phyloP scores from a whole-genome alignment of 2,888 invertebrate genomes.

The Eristalis pertinax region DNA sequence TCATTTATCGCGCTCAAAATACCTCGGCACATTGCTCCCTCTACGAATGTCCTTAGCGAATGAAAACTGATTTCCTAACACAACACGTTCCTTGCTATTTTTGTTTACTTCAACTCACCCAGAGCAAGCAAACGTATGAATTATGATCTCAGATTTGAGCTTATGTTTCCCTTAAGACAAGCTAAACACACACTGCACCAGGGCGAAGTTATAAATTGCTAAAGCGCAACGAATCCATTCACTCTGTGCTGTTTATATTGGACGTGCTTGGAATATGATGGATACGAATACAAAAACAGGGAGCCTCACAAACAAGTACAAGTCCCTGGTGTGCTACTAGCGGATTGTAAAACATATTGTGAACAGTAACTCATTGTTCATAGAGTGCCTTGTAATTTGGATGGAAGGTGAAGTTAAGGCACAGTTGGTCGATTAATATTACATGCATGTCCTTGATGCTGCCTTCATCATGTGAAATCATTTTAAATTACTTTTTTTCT shows the following conservation, averaged over 20 bases:
- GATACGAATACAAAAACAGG: conserved; percentile 58
- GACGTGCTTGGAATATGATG: conserved; percentile 60
- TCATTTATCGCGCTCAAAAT: conserved; percentile 16
- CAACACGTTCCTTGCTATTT: conserved; percentile 34
- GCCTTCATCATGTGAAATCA: conserved; percentile 4
- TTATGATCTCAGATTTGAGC: conserved; percentile 56
- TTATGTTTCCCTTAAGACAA: conserved; percentile 45
- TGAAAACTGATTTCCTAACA: conserved; percentile 42
- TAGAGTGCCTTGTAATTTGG: neutral
- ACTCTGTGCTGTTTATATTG: conserved; percentile 39
- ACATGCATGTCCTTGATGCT: neutral
- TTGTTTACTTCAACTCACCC: conserved; percentile 38
- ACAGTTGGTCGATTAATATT: neutral
- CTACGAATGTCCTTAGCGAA: conserved; percentile 11
- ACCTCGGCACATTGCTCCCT: neutral
- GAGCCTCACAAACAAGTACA: conserved; percentile 26
- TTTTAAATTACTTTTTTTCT: conserved; percentile 5
- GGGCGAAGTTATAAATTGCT: conserved; percentile 32
- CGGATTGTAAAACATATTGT: conserved; percentile 36
- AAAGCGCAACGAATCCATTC: conserved; percentile 33
- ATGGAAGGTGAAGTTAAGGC: neutral
- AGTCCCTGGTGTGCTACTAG: neutral
- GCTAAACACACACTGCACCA: conserved; percentile 45
- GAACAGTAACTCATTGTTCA: conserved; percentile 32
- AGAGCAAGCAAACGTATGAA: conserved; percentile 36